A percentile compares a stretch with the other conserved stretches of the same genome.
Evolutionary conservation across 2,797 vertebrate species (phyloP).

Genomic region (Neomorphus geoffroyi): DNA sequence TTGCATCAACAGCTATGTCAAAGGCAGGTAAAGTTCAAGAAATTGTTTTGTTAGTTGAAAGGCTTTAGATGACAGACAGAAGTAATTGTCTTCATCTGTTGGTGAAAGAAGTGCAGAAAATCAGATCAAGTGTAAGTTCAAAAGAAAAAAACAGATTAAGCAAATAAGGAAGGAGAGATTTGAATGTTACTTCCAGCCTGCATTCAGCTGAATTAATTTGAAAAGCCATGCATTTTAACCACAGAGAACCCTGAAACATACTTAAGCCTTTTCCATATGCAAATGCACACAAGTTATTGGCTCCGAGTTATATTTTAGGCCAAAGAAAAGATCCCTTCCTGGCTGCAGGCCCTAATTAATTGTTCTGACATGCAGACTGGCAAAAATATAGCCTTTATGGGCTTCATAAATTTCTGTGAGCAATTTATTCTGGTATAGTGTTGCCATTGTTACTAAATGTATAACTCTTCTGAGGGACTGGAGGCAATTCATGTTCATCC

Average conservation of each 20-base stretch:
- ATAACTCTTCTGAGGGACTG: not conserved
- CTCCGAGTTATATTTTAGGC: conserved; percentile 16
- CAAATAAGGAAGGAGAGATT: conserved; percentile 43
- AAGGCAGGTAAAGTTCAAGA: not conserved
- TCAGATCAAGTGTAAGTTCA: not conserved
- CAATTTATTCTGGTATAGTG: not conserved
- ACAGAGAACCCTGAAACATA: not conserved
- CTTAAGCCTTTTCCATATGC: not conserved
- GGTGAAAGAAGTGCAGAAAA: conserved; percentile 14
- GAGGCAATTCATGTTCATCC: not conserved
- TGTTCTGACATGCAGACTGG: not conserved
- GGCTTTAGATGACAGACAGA: conserved; percentile 8
- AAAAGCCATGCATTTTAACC: not conserved
- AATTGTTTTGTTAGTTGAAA: conserved; percentile 12
- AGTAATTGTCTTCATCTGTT: not conserved
- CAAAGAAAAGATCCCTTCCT: not conserved
- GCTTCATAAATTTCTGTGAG: not conserved
- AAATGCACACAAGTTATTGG: not conserved
- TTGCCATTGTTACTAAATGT: not conserved
- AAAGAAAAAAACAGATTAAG: conserved; percentile 10
- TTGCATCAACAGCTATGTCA: conserved; percentile 21
- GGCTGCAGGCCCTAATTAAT: not conserved
- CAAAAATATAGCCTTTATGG: not conserved
- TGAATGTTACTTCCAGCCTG: not conserved
- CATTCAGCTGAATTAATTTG: conserved; percentile 17